phyloP scores from a whole-genome alignment of 2,797 vertebrate genomes.

The Trachurus trachurus region DNA sequence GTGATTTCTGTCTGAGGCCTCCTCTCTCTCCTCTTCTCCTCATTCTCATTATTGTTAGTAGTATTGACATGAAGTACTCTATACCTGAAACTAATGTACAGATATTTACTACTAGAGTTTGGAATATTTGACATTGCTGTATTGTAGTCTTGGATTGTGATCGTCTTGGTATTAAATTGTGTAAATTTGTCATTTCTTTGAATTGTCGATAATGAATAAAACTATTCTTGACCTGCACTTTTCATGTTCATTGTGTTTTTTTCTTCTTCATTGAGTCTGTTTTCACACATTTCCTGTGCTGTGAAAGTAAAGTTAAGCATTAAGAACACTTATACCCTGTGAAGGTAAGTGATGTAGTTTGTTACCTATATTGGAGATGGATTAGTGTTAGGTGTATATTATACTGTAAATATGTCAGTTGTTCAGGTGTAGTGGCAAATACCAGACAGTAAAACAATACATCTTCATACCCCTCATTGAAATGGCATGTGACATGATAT shows the following conservation, averaged over 20 bases:
- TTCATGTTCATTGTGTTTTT: neutral
- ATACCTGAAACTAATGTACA: neutral
- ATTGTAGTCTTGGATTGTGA: slow-evolving; percentile 22
- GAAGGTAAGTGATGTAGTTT: neutral
- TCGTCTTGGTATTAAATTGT: slow-evolving; percentile 31
- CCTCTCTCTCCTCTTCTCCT: neutral
- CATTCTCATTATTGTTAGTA: slow-evolving; percentile 6
- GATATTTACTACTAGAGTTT: slow-evolving; percentile 16
- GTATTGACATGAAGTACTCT: neutral
- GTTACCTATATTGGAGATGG: too few relatives aligned
- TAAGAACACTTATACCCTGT: neutral
- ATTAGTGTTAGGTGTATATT: neutral
- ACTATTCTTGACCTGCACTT: neutral
- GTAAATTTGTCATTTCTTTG: slow-evolving; percentile 38
- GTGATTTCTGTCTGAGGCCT: neutral
- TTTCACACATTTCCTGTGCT: neutral
- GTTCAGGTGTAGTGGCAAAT: too few relatives aligned
- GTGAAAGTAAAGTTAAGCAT: too few relatives aligned
- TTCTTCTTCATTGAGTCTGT: slow-evolving; percentile 10
- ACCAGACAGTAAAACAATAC: too few relatives aligned
- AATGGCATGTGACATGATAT: too few relatives aligned
- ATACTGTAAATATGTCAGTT: neutral
- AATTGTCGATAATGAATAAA: slow-evolving; percentile 41
- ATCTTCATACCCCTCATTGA: too few relatives aligned
- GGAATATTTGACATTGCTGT: neutral